Evolutionary conservation across 2,888 invertebrate genomes (phyloP), one percentile per base, ranked within the genome.

Genomic region (Agonopterix subpropinquella): DNA sequence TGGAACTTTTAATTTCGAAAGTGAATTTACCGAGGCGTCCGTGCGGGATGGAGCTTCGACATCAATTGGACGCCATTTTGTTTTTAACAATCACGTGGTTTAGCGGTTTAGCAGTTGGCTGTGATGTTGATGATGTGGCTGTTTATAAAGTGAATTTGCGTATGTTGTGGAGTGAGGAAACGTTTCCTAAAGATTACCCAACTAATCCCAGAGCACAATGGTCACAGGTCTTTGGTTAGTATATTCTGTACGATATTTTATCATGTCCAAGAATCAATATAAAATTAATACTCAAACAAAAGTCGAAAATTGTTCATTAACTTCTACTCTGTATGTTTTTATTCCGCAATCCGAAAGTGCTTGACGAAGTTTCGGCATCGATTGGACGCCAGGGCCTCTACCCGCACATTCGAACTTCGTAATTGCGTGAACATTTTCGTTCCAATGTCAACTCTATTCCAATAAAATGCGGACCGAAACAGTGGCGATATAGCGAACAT

Each of bases 141-240:
- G 94, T 95, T 66, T 98, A 97, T 77, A 95, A 94, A 81, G 94
- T 96, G 74, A 93, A 94, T 58, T 84, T 97, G 78, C 93, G 93
- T 69, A 96, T 95, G 63, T 91, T 95, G 72, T 98, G 97, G 97
- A 95, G 95, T 64, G 92, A 95, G 65, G 93, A 94, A 57, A 89
- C 91, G 57, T 97, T 97, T 77, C 97, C 97, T 10, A 96, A 96
- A 76, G 96, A 97, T 80, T 97, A 95, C 79, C 97, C 97, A 0
- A 92, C 93, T 69, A 94, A 95, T 92, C 97, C 97, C 8, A 94
- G 95, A 50, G 97, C 97, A 9, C 97, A 97, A 74, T 98, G 96
- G 95, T 96, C 97, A 64, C 94, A 94, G 77, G 92, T 96, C 57
- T 91, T 97, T 73, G 97, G 98, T 97, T 78, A 92, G 95, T 90